Evolutionary conservation across 2,797 vertebrate species (phyloP).

Genomic region (Trachurus trachurus): DNA sequence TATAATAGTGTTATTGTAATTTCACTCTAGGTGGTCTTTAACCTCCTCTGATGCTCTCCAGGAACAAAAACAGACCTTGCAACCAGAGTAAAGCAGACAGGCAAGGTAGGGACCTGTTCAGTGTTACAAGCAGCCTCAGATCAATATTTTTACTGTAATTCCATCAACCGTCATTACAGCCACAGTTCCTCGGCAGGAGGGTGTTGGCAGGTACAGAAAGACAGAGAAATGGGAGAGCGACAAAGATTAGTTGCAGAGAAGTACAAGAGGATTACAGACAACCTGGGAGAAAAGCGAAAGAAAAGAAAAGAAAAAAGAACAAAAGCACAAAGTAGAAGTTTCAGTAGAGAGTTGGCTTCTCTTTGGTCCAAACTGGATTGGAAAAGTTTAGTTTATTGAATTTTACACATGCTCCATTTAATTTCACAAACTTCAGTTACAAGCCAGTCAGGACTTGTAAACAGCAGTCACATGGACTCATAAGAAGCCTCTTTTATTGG

Average conservation of each 20-base stretch:
- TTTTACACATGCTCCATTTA: conserved; percentile 16
- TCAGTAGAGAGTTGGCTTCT: conserved; percentile 1
- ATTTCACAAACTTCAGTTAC: conserved; percentile 45
- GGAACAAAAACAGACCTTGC: conserved; percentile 47
- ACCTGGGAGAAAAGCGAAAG: background rate
- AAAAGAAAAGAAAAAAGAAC: background rate
- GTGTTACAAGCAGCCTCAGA: conserved; percentile 52
- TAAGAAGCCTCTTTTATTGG: conserved; percentile 36
- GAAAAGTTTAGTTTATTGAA: conserved; percentile 30
- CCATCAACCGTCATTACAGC: conserved; percentile 57
- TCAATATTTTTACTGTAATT: conserved; percentile 76
- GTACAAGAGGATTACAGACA: conserved; percentile 28
- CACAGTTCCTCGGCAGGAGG: conserved; percentile 15
- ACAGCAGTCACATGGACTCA: conserved; percentile 27
- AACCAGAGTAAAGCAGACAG: conserved; percentile 45
- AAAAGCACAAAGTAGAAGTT: conserved; percentile 23
- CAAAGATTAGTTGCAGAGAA: conserved; percentile 43
- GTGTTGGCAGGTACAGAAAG: conserved; percentile 28
- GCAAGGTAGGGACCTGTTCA: conserved; percentile 35
- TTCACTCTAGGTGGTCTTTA: conserved; percentile 32
- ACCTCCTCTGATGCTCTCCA: conserved; percentile 23
- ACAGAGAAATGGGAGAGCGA: conserved; percentile 14
- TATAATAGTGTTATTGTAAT: conserved; percentile 34
- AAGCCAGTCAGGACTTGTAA: conserved; percentile 34
- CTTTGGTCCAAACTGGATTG: conserved; percentile 27